Evolutionary conservation across 2,888 invertebrate genomes (phyloP), one percentile per base, ranked within the genome.

Genomic region (Venusia cambrica): DNA sequence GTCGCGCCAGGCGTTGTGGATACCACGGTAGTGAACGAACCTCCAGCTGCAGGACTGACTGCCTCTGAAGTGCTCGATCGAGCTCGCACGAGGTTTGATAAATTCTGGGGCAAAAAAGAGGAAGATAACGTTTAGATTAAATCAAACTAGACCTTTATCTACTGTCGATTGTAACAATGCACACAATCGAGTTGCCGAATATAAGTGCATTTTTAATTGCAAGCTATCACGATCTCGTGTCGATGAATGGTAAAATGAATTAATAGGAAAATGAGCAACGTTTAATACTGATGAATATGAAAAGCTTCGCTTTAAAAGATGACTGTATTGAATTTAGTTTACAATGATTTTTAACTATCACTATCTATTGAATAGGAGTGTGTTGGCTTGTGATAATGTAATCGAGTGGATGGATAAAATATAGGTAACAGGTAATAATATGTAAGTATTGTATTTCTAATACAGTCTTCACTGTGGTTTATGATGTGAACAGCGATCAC

Each of bases 61-160:
- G 92, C 93, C 16, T 89, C 92, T 34, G 94, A 94, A 66, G 93
- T 94, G 43, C 85, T 95, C 49, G 94, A 94, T 69, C 91, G 92
- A 71, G 94, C 94, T 57, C 92, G 94, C 56, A 93, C 92, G 73
- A 92, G 94, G 57, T 94, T 95, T 69, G 95, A 95, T 76, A 92
- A 93, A 64, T 94, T 95, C 76, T 94, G 94, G 94, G 93, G 93
- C 49, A 92, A 92, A 61, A 90, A 87, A 57, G 90, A 90, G 57
- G 90, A 90, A 54, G 89, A 89, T 53, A 89, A 87, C 61, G 90
- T 87, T 54, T 87, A 85, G 62, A 64, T 46, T 43, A 44, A 40
- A 37, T 15, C 10, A 43, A 46, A 22, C 48, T 51, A 57, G 35
- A 42, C 32, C 17, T 39, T 50, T 60, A n/a, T 58, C 51, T 51